Conservation (phyloP, 2,113 vertebrate genomes). For the Chionodraco myersi region DNA sequence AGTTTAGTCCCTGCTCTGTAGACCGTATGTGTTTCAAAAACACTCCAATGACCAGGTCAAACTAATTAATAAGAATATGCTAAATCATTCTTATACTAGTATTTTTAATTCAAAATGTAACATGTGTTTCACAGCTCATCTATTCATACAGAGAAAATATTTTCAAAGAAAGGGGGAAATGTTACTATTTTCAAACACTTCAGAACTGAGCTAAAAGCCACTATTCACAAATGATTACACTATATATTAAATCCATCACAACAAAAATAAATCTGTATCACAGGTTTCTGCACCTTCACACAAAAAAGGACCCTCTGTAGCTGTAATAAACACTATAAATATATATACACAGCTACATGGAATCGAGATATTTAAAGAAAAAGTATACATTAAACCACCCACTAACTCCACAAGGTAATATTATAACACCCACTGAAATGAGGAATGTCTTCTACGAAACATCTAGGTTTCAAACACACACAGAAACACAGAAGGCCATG, state of each 20-base stretch:
- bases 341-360: neutral
- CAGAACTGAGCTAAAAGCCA: neutral
- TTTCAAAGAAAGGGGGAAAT: neutral
- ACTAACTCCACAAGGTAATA: neutral
- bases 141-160: neutral
- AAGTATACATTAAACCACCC: neutral
- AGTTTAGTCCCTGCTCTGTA: neutral
- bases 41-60: neutral
- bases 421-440: neutral
- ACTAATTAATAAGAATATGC: neutral
- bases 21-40: neutral
- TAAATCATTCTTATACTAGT: neutral
- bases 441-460: conserved; percentile 39
- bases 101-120: neutral
- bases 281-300: no score
- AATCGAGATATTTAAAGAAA: neutral
- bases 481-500: conserved; percentile 10
- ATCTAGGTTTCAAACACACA: conserved; percentile 14
- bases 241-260: neutral
- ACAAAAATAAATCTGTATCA: no score
- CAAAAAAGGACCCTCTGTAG: no score
- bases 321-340: neutral
- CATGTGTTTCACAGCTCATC: neutral
- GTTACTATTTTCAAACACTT: no score
- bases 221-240: neutral